A percentile compares a stretch with the other conserved stretches of the same genome.
Evolutionary conservation across 2,113 vertebrate genomes (phyloP).

Genomic region (Sinocyclocheilus anophthalmus): DNA sequence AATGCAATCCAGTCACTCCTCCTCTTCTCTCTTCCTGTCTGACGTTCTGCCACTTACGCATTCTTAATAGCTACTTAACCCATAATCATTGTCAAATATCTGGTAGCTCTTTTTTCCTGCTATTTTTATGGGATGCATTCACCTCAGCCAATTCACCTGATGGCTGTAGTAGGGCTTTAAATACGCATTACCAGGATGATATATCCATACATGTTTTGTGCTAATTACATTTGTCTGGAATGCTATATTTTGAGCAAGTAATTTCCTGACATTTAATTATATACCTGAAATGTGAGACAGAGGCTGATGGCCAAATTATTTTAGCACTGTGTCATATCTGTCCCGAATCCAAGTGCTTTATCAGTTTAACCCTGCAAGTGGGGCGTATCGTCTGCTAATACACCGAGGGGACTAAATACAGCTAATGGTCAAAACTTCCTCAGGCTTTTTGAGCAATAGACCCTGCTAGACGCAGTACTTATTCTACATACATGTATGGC

Average conservation of each 20-base stretch:
- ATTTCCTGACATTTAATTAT: conserved; percentile 74
- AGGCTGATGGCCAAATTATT: conserved; percentile 62
- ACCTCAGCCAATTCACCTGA: background rate
- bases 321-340: conserved; percentile 74
- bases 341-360: conserved; percentile 71
- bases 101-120: background rate
- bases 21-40: conserved; percentile 20
- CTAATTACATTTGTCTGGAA: conserved; percentile 76
- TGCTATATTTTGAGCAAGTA: conserved; percentile 70
- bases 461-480: background rate
- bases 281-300: conserved; percentile 63
- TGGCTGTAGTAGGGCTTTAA: background rate
- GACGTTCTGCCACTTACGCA: conserved; percentile 33
- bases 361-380: conserved; percentile 73
- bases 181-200: conserved; percentile 51
- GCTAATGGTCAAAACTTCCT: conserved; percentile 49
- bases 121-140: background rate
- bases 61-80: conserved; percentile 25
- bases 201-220: conserved; percentile 60
- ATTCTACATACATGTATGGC: conserved; percentile 5
- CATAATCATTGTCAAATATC: conserved; percentile 9
- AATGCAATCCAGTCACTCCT: conserved; percentile 68
- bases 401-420: conserved; percentile 51
- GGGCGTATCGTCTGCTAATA: conserved; percentile 73
- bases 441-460: conserved; percentile 46